phyloP scores from a whole-genome alignment of 1,140 invertebrate species.

The Oncopeltus fasciatus region DNA sequence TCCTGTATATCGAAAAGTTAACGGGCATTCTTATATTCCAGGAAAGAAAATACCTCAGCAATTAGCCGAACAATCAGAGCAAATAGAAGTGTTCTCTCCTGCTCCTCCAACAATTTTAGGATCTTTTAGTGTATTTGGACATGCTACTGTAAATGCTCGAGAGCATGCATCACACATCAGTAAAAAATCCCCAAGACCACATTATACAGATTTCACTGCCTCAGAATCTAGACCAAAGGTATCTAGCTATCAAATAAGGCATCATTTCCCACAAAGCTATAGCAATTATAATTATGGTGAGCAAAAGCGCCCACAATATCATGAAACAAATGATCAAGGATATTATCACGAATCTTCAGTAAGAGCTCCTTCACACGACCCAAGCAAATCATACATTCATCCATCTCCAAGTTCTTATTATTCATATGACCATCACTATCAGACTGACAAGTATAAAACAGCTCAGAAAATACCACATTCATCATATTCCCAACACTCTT shows the following conservation, averaged over 20 bases:
- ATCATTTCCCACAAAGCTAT: background rate
- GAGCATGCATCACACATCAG: conserved; percentile 19
- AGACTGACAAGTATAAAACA: background rate
- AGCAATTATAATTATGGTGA: background rate
- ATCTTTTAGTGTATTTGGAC: conserved; percentile 32
- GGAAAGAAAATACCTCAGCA: conserved; percentile 2
- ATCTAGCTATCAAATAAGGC: background rate
- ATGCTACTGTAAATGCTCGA: conserved; percentile 30
- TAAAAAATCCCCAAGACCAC: conserved; percentile 5
- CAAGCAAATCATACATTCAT: conserved; percentile 4
- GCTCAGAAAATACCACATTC: background rate
- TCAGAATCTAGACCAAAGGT: background rate
- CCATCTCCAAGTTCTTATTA: conserved; percentile 19
- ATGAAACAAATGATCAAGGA: background rate
- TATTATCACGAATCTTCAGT: conserved; percentile 20
- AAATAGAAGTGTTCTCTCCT: conserved; percentile 24
- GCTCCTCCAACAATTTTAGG: conserved; percentile 33
- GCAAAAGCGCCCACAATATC: background rate
- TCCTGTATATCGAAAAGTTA: conserved; percentile 7
- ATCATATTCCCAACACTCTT: background rate
- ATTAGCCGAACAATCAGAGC: conserved; percentile 18
- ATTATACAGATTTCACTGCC: background rate
- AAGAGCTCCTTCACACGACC: conserved; percentile 17
- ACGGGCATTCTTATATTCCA: background rate
- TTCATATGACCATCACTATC: background rate